Evolutionary conservation across 2,113 vertebrate species (phyloP).

Genomic region (Colaptes auratus): DNA sequence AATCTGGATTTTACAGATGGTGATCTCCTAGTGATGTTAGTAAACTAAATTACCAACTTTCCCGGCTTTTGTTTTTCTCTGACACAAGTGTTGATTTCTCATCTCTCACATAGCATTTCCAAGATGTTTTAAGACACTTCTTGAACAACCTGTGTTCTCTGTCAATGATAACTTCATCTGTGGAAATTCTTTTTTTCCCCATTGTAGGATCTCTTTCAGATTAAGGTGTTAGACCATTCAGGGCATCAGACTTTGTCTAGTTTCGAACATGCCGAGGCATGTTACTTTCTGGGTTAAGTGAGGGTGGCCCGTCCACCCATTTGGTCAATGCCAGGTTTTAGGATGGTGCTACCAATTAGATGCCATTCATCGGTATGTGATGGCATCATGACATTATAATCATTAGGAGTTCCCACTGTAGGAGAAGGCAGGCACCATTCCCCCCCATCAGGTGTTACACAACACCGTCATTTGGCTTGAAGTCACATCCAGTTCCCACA

Average conservation of each 20-base stretch:
- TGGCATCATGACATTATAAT: too few species aligned
- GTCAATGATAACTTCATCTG: not conserved
- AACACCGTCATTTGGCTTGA: too few species aligned
- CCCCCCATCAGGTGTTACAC: too few species aligned
- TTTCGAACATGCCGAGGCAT: too few species aligned
- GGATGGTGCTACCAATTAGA: too few species aligned
- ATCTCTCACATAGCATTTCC: not conserved
- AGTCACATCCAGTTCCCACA: too few species aligned
- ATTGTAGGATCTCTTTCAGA: not conserved
- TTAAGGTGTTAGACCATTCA: not conserved
- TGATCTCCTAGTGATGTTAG: not conserved
- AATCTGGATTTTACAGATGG: not conserved
- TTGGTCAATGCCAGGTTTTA: too few species aligned
- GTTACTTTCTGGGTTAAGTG: too few species aligned
- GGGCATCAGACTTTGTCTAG: not conserved
- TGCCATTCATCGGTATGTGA: too few species aligned
- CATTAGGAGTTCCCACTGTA: too few species aligned
- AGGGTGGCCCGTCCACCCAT: too few species aligned
- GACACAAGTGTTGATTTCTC: not conserved
- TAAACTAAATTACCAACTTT: not conserved
- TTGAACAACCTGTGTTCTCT: not conserved
- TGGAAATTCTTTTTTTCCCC: not conserved
- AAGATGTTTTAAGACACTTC: not conserved
- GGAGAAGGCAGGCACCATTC: too few species aligned
- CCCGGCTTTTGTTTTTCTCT: not conserved